A percentile compares a stretch with the other conserved stretches of the same genome.
phyloP scores from a whole-genome alignment of 2,113 vertebrate genomes.

The Tor tambroides region DNA sequence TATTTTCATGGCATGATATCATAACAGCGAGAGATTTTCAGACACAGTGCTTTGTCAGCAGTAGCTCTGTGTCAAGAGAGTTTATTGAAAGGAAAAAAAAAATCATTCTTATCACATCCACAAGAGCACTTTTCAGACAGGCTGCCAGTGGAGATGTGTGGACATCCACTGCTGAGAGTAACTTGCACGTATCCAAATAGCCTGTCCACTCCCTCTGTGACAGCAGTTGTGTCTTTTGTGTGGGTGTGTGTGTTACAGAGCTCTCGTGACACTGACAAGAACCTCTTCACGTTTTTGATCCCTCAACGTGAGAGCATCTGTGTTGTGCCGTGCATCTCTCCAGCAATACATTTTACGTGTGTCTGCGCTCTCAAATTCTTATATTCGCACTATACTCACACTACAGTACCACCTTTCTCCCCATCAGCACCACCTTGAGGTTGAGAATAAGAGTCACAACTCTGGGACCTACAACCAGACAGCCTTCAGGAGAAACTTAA shows the following conservation, averaged over 20 bases:
- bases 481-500: conserved; percentile 46
- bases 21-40: conserved; percentile 37
- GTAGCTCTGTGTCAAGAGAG: conserved; percentile 62
- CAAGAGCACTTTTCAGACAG: conserved; percentile 72
- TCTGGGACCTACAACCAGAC: neutral
- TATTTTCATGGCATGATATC: conserved; percentile 52
- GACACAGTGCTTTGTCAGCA: conserved; percentile 66
- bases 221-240: neutral
- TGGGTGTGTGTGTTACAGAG: conserved; percentile 14
- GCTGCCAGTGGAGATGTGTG: conserved; percentile 67
- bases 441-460: conserved; percentile 27
- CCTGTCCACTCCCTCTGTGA: conserved; percentile 32
- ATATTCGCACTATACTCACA: neutral
- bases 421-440: conserved; percentile 40
- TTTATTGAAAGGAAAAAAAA: conserved; percentile 45
- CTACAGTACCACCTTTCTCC: conserved; percentile 11
- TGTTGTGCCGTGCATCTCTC: neutral
- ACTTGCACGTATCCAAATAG: conserved; percentile 66
- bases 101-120: conserved; percentile 29
- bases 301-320: neutral
- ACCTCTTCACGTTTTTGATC: conserved; percentile 28
- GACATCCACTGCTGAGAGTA: conserved; percentile 66
- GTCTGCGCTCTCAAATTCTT: neutral
- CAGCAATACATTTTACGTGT: neutral
- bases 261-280: conserved; percentile 30